Base-by-base conservation (phyloP, 2,888 invertebrate species). In the Patella depressa region DNA sequence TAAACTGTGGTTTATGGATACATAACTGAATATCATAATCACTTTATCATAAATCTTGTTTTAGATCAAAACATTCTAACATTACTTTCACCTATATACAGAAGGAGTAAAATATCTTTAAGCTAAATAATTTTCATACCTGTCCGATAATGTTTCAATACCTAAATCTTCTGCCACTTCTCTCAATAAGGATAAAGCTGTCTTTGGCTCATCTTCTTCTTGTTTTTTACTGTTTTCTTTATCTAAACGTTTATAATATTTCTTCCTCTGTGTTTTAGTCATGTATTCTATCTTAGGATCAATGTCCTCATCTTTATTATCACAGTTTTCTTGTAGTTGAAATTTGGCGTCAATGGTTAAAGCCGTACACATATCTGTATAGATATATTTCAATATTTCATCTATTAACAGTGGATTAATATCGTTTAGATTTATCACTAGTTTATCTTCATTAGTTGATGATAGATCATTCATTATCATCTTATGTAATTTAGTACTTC, bases 361-460 rank as follows among this genome's bases (percentile, higher is more conserved):
- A 29, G 95, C 93, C 84, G 94, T 94, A 88, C 95, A 95, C 0
- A 92, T 92, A 7, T 94, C 94, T 0, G 94, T 94, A 88, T 97
- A 96, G 85, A 96, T 94, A 89, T 92, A 95, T 78, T 92, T 90
- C 11, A 96, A 89, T n/a, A 96, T 92, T 80, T 96, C 93, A 79
- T 95, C 94, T 88, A 96, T 95, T 78, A 95, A 94, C 74, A 94
- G 93, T 0, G 94, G 93, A 75, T 94, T 93, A 0, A 94, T 91
- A 79, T 94, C 93, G 0, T 93, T 92, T 5, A 95, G 87, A 24
- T 89, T 84, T 0, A 95, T 87, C 0, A 91, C 88, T 0, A 82
- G 81, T 72, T 79, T 57, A 2, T 59, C 72, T 45, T 77, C 76
- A 11, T 34, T 45, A 15, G 19, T 69, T 2, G 45, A 24, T 34